Percentiles rank a stretch among this genome's conserved stretches.
Conservation (phyloP, 2,113 vertebrate genomes). For the Salvelinus fontinalis region DNA sequence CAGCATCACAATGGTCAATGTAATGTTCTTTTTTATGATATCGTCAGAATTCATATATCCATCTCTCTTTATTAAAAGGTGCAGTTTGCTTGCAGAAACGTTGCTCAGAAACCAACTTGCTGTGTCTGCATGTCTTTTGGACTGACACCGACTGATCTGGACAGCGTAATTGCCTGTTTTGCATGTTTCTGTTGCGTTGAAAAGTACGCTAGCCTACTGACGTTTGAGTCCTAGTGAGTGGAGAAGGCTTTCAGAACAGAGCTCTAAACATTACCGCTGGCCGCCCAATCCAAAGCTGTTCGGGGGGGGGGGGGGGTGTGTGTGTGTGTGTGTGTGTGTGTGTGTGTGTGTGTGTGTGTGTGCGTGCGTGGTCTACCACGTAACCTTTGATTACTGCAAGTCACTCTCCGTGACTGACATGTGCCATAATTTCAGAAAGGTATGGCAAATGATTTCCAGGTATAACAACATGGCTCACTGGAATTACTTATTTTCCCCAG, state of each 20-base stretch:
- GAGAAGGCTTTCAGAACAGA: neutral
- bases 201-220: conserved; percentile 11
- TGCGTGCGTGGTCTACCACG: neutral
- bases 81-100: conserved; percentile 9
- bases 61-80: neutral
- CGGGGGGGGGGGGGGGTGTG: too few relatives aligned
- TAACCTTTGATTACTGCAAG: conserved; percentile 34
- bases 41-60: neutral
- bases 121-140: conserved; percentile 44
- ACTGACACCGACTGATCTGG: conserved; percentile 31
- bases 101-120: conserved; percentile 32
- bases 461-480: neutral
- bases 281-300: conserved; percentile 3
- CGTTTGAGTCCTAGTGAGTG: neutral
- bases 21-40: too few relatives aligned
- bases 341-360: neutral
- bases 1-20: neutral
- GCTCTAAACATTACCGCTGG: conserved; percentile 12
- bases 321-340: neutral
- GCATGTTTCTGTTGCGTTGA: conserved; percentile 45
- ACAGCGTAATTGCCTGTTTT: conserved; percentile 56
- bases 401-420: conserved; percentile 23
- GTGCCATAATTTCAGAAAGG: conserved; percentile 15
- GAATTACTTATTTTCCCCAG: neutral
- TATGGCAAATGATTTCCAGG: conserved; percentile 8